Evolutionary conservation across 2,113 vertebrate genomes (phyloP), one percentile per base, ranked within the genome.

Genomic region (Etia nguti): DNA sequence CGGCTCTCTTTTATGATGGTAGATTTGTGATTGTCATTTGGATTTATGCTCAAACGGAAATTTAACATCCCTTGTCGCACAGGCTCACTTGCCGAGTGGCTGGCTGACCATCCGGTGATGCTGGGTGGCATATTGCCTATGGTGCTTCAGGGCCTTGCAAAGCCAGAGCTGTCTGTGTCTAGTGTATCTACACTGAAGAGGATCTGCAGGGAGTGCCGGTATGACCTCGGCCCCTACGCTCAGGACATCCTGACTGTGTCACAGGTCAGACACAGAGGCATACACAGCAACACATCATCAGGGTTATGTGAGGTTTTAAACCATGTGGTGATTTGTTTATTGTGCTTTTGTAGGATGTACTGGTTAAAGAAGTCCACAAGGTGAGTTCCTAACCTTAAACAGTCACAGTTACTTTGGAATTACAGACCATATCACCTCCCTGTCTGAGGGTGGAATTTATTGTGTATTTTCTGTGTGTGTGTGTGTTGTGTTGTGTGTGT

Each of bases 161-260:
- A 99, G 90, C 94, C 97, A 0, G 98, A 99, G 91, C 97, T 99
- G 82, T 99, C 98, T 10, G 97, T 99, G 87, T 98, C 98, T 90
- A 98, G 98, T 2, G 97, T 99, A 62, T 99, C 99, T 48, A 99
- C 99, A 8, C 96, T 99, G 86, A 99, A 99, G 96, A 98, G 98
- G 95, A 98, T 99, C 95, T 99, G 99, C 93, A 96, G 99, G 80
- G 99, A 99, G 93, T 99, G 99, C 95, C 97, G 97, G 86, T 97
- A 97, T 0, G 97, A 99, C 94, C 97, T 99, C 60, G 95, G 95
- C 0, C 98, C 98, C 31, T 98, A 97, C 4, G 97, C 97, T 13
- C 97, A 97, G 90, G 98, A 99, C 95, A 98, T 99, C 8, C 97
- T 99, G 1, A 96, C 97, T 0, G 97, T 98, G 84, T 98, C 98